Conservation (phyloP, 37 sponge, comb jelly and placozoan genomes). For the Corticium candelabrum region DNA sequence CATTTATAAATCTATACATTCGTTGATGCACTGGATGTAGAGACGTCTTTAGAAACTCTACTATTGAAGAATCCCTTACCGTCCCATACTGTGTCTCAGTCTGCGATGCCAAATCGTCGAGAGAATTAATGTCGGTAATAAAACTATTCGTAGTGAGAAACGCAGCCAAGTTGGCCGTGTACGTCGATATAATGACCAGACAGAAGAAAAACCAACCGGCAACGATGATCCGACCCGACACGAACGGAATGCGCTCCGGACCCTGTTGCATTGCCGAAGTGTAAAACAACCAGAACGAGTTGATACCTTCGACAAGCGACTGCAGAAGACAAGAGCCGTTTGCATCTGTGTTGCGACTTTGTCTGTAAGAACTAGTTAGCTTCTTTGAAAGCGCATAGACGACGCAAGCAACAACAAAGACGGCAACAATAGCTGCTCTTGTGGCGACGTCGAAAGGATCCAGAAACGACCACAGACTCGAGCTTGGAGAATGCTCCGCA, state of each 20-base stretch:
- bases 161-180: conserved; percentile 1
- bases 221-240: not conserved
- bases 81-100: not conserved
- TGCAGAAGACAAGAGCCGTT: too few species aligned
- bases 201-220: not conserved
- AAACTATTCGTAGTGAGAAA: not conserved
- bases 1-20: not conserved
- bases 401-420: not conserved
- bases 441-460: not conserved
- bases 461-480: not conserved
- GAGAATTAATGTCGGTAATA: not conserved
- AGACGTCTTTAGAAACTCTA: not conserved
- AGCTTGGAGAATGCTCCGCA: not conserved
- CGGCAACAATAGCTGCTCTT: not conserved
- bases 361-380: too few species aligned
- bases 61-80: not conserved
- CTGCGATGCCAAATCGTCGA: not conserved
- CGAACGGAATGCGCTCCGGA: not conserved
- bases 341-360: too few species aligned
- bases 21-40: not conserved
- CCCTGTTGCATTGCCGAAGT: not conserved
- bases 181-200: not conserved
- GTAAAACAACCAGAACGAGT: not conserved
- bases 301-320: not conserved
- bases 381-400: not conserved